Conservation (phyloP, 2,113 vertebrate genomes). For the Aix galericulata region DNA sequence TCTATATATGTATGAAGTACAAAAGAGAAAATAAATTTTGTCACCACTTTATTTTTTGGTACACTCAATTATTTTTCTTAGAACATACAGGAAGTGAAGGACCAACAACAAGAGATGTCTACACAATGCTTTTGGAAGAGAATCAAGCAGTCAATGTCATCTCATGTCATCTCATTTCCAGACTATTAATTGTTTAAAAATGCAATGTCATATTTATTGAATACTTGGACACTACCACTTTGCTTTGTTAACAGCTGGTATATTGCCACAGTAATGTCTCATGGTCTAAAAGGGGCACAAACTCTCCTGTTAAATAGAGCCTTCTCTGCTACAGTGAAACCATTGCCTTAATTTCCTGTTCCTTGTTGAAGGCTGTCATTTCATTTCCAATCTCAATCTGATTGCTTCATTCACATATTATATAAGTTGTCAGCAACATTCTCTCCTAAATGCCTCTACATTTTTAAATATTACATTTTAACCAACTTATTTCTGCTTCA, state of each 20-base stretch:
- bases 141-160: not conserved
- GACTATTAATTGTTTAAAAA: not conserved
- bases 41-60: not conserved
- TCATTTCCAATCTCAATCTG: not conserved
- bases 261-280: not conserved
- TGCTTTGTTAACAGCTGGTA: not conserved
- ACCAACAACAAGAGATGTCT: not conserved
- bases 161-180: not conserved
- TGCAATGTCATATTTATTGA: not conserved
- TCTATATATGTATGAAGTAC: not conserved
- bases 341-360: not conserved
- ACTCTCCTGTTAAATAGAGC: not conserved
- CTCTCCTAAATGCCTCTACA: not conserved
- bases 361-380: fast-evolving
- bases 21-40: not conserved
- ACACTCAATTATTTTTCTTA: not conserved
- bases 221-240: not conserved
- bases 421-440: not conserved
- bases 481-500: not conserved
- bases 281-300: not conserved
- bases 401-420: not conserved
- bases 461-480: not conserved
- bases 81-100: not conserved
- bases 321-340: not conserved
- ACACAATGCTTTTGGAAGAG: not conserved